Base-by-base conservation (phyloP, 1,140 invertebrate genomes). In the Habropoda laboriosa region DNA sequence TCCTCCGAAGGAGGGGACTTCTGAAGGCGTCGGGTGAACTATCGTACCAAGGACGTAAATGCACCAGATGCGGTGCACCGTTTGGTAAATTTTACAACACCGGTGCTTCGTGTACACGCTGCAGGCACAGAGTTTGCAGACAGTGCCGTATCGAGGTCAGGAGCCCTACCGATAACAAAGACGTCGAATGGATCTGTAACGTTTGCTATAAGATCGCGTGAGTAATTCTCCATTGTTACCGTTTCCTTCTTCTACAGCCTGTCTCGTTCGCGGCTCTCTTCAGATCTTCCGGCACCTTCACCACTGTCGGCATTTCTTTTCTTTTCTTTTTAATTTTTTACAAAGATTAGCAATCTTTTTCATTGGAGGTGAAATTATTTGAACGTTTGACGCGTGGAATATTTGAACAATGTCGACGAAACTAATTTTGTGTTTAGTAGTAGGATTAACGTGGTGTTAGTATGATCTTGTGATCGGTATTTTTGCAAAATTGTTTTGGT, bases 161-260 rank as follows among this genome's bases (percentile, higher is more conserved):
- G 57, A 63, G 81, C 74, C 70, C 82, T 71, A 70, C 85, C 64
- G 87, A 85, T 45, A 87, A 90, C 68, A 91, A 90, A 85, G 93
- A 93, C 71, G 94, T 94, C 68, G 95, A 96, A 86, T 97, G 96
- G 96, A 93, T 96, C 63, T 97, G 96, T 90, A 93, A 94, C 70
- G 94, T 96, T 82, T 97, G 96, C 91, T 94, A 96, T 88, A 96
- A 96, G 92, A 94, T 96, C 91, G 94, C 95, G 96, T 96, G 93
- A 96, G 96, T 89, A 40, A 24, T 18, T 21, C 57, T 57, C 21
- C 8, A 18, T 51, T n/a, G 7, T 81, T 82, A 27, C 38, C 24
- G 6, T 67, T 58, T 66, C 30, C 53, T 70, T 35, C 6, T 63
- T 16, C n/a, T 3, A 13, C 18, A 3, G 27, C 2, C 24, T 18